These are phyloP conservation scores for Archips crataeganus DNA, from an alignment of 2,888 invertebrate genomes.

Conservation along the genomic window DNA sequence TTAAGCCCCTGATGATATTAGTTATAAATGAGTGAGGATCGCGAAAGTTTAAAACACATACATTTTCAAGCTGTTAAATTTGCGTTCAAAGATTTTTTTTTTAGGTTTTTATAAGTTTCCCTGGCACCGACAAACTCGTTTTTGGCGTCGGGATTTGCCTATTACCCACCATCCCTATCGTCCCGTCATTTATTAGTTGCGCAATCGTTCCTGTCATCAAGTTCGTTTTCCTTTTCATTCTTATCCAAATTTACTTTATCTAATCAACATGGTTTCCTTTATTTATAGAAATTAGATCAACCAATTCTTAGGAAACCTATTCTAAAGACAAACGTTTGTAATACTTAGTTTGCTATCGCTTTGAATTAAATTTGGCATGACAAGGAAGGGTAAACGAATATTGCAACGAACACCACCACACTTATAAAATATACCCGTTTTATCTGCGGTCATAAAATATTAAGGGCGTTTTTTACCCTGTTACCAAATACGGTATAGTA, in stretches of 20 bases:
- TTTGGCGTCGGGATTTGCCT: neutral
- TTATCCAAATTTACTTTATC: neutral
- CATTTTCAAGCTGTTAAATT: too few species aligned
- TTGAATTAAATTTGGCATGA: neutral
- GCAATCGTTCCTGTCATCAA: too few species aligned
- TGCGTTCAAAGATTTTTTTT: too few species aligned
- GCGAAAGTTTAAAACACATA: too few species aligned
- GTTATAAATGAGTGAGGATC: too few species aligned
- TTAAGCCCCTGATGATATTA: too few species aligned
- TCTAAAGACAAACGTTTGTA: neutral
- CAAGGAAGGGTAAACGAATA: too few species aligned
- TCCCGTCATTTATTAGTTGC: too few species aligned
- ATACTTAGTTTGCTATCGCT: neutral
- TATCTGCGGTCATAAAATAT: neutral
- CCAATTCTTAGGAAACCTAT: neutral
- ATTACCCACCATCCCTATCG: neutral
- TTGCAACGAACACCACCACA: too few species aligned
- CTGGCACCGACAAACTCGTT: neutral
- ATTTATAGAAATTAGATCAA: slow-evolving; percentile 5
- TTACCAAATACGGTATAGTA: neutral
- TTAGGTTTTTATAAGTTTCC: neutral
- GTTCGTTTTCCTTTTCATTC: neutral
- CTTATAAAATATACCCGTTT: neutral
- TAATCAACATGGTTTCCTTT: slow-evolving; percentile 10
- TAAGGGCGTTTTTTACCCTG: too few species aligned